A percentile compares a stretch with the other conserved stretches of the same genome.
These are phyloP conservation scores for Nebria brevicollis DNA, from an alignment of 2,888 invertebrate species.

Conservation along the genomic window DNA sequence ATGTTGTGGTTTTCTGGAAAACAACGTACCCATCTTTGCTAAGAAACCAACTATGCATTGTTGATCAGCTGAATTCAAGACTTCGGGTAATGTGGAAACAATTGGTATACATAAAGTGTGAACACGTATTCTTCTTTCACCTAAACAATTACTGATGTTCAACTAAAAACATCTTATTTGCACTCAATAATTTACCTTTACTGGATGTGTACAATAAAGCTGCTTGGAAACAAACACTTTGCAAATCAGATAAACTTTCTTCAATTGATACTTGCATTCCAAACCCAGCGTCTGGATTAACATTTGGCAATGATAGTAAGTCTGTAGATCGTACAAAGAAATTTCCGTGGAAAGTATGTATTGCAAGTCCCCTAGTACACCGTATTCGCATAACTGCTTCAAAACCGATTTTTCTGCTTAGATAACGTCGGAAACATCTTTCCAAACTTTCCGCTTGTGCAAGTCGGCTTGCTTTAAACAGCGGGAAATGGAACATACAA, in stretches of 20 bases:
- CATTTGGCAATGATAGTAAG: constrained; percentile 93
- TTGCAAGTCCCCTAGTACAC: constrained; percentile 83
- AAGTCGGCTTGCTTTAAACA: constrained; percentile 78
- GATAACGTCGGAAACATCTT: constrained; percentile 83
- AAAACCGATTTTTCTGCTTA: constrained; percentile 97
- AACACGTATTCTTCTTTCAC: constrained; percentile 95
- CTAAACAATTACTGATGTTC: constrained; percentile 59
- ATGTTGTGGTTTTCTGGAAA: not conserved
- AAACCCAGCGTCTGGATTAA: constrained; percentile 97
- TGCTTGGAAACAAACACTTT: constrained; percentile 96
- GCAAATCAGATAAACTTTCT: constrained; percentile 85
- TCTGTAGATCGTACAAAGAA: constrained; percentile 99
- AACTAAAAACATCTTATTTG: not conserved
- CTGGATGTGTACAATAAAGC: constrained; percentile 96
- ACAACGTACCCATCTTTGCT: constrained; percentile 89
- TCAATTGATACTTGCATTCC: constrained; percentile 98
- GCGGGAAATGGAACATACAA: constrained; percentile 90
- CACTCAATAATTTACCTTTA: constrained; percentile 68
- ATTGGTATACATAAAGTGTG: constrained; percentile 97
- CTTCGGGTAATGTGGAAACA: constrained; percentile 82
- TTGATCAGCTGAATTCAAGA: constrained; percentile 91
- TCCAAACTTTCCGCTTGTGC: constrained; percentile 80
- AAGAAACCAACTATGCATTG: constrained; percentile 92
- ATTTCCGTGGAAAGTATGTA: constrained; percentile 99
- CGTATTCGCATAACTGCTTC: constrained; percentile 98